Conservation (phyloP, 1,140 invertebrate genomes). For the Drosophila burlai region DNA sequence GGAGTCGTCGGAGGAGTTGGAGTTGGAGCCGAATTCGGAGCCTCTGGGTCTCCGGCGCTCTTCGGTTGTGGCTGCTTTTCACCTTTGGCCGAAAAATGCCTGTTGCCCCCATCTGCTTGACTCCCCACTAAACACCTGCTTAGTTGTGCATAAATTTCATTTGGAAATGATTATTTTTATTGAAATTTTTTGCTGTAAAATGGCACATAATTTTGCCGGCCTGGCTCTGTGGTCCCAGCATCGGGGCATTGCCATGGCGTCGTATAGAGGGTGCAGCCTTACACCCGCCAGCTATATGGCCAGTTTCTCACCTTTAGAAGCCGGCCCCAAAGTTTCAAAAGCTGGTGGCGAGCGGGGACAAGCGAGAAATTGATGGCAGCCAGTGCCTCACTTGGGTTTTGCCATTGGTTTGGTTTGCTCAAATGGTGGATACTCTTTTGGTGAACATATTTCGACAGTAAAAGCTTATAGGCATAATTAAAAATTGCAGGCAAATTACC, state of each 20-base stretch:
- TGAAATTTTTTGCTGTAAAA: conserved; percentile 74
- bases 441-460: not conserved
- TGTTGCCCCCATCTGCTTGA: conserved; percentile 43
- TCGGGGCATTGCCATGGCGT: not conserved
- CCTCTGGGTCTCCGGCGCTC: conserved; percentile 4
- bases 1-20: too few species aligned
- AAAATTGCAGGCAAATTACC: not conserved
- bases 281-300: conserved; percentile 75
- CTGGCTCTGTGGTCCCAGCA: conserved; percentile 39
- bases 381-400: conserved; percentile 18
- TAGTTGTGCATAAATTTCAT: conserved; percentile 76
- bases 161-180: conserved; percentile 78
- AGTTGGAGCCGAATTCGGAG: not conserved
- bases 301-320: conserved; percentile 81
- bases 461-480: not conserved
- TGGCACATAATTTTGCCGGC: conserved; percentile 72
- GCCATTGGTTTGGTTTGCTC: not conserved
- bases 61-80: conserved; percentile 12
- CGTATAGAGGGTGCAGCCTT: conserved; percentile 60
- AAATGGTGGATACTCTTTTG: conserved; percentile 24
- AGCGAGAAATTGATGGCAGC: conserved; percentile 61
- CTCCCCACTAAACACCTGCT: conserved; percentile 78
- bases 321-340: conserved; percentile 67
- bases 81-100: conserved; percentile 32
- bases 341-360: conserved; percentile 44